phyloP scores from a whole-genome alignment of 1,140 invertebrate species.

The Bombus difficillimus region DNA sequence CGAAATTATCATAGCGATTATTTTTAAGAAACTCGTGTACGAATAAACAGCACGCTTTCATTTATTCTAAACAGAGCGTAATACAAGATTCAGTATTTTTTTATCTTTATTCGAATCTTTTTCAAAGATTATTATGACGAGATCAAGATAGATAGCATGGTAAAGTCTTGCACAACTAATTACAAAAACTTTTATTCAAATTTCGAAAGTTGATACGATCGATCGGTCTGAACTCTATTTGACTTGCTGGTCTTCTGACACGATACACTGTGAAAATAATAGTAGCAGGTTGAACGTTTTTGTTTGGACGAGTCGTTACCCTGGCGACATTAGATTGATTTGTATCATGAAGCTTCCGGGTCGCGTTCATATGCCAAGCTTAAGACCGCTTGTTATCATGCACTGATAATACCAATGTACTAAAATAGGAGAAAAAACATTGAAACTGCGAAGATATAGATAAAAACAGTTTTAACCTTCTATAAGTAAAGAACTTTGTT shows the following conservation, averaged over 20 bases:
- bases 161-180: too few species aligned
- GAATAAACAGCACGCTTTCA: background rate
- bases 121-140: too few species aligned
- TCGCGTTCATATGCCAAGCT: background rate
- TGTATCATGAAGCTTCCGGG: constrained; percentile 49
- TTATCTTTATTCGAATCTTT: background rate
- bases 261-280: constrained; percentile 39
- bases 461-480: background rate
- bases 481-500: background rate
- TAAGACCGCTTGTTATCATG: background rate
- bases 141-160: too few species aligned
- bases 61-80: background rate
- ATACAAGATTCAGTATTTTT: background rate
- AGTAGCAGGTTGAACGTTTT: constrained; percentile 37
- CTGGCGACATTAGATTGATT: constrained; percentile 79
- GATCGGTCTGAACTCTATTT: background rate
- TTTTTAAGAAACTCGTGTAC: background rate
- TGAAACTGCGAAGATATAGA: background rate
- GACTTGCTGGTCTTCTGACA: constrained; percentile 7
- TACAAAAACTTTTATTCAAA: background rate
- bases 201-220: background rate
- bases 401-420: background rate
- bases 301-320: constrained; percentile 79
- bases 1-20: background rate
- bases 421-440: background rate